Evolutionary conservation across 2,888 invertebrate genomes (phyloP).

Genomic region (Rhingia campestris): DNA sequence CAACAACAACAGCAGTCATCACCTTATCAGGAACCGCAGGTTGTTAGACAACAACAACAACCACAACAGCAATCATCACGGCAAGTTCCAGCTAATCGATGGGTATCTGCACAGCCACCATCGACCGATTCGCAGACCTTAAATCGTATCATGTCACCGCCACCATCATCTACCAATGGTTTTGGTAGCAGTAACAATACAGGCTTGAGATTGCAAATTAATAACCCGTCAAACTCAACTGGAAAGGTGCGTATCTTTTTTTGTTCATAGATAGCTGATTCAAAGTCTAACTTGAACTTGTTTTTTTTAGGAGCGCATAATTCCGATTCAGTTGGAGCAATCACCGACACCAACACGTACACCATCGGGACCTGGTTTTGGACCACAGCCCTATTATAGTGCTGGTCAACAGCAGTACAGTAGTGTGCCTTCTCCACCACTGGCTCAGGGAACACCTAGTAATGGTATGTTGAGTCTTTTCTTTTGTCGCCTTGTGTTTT

Average conservation of each 20-base stretch:
- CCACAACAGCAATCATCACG: constrained; percentile 78
- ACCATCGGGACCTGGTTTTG: constrained; percentile 77
- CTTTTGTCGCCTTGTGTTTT: neutral
- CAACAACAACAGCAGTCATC: constrained; percentile 82
- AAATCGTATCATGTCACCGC: constrained; percentile 78
- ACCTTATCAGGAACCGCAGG: constrained; percentile 83
- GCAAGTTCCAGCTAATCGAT: constrained; percentile 79
- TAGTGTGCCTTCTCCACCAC: constrained; percentile 74
- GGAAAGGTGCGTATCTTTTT: constrained; percentile 44
- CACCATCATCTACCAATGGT: constrained; percentile 83
- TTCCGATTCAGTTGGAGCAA: constrained; percentile 82
- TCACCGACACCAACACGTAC: constrained; percentile 79
- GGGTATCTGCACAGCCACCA: constrained; percentile 80
- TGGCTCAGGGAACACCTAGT: constrained; percentile 72
- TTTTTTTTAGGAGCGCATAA: constrained; percentile 80
- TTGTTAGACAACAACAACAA: constrained; percentile 11
- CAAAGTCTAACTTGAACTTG: neutral
- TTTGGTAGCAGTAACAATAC: constrained; percentile 73
- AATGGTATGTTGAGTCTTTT: constrained; percentile 77
- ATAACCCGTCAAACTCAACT: constrained; percentile 71
- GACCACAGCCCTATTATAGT: constrained; percentile 79
- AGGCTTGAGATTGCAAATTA: constrained; percentile 80
- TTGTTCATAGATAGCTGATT: neutral
- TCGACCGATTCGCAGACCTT: constrained; percentile 80
- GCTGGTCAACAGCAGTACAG: constrained; percentile 76